A percentile compares a stretch with the other conserved stretches of the same genome.
Conservation (phyloP, 2,797 vertebrate species). For the Diplodus sargus region DNA sequence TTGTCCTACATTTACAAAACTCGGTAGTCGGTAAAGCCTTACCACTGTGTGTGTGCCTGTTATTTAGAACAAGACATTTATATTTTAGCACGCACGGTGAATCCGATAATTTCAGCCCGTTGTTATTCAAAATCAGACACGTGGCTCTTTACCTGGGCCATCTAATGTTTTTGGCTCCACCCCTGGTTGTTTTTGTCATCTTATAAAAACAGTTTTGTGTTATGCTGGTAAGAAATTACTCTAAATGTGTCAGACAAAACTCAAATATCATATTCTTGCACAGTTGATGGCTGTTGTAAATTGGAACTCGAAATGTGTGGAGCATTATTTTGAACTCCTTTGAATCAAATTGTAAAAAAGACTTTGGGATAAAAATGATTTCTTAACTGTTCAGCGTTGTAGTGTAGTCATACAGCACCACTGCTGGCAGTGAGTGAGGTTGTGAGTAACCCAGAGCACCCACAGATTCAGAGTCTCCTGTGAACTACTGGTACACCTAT, state of each 20-base stretch:
- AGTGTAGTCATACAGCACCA: neutral
- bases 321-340: neutral
- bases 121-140: neutral
- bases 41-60: neutral
- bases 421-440: conserved; percentile 4
- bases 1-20: neutral
- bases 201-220: neutral
- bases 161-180: conserved; percentile 9
- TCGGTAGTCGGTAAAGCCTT: neutral
- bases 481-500: neutral
- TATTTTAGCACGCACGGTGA: neutral
- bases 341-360: neutral
- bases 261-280: neutral
- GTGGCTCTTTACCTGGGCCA: neutral
- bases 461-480: conserved; percentile 1
- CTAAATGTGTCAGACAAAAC: neutral
- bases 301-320: neutral
- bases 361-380: too few relatives aligned
- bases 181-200: neutral
- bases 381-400: neutral
- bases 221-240: neutral
- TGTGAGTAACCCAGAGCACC: conserved; percentile 12
- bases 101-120: neutral
- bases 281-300: neutral
- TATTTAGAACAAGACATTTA: neutral